A percentile compares a stretch with the other conserved stretches of the same genome.
These are phyloP conservation scores for Cryptotermes secundus DNA, from an alignment of 1,140 invertebrate species.

Conservation along the genomic window DNA sequence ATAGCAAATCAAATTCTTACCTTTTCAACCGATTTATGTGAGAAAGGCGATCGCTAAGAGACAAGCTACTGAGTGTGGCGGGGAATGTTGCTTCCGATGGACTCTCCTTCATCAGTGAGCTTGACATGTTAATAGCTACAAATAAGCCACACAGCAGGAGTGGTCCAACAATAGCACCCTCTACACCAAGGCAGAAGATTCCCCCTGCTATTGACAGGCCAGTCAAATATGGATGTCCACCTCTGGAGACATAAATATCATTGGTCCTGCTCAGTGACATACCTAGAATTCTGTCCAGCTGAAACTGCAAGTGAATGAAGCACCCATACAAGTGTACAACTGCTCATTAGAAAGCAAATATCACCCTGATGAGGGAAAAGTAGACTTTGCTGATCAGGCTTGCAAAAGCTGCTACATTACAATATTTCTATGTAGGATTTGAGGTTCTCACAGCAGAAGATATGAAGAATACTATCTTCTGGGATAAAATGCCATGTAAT, in stretches of 20 bases:
- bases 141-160: conserved; percentile 85
- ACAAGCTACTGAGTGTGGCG: not conserved
- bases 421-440: too few relatives aligned
- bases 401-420: too few relatives aligned
- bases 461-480: too few relatives aligned
- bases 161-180: conserved; percentile 96
- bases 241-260: conserved; percentile 52
- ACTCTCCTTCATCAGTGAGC: conserved; percentile 28
- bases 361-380: too few relatives aligned
- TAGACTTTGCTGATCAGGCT: too few relatives aligned
- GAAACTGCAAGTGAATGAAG: too few relatives aligned
- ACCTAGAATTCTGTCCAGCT: too few relatives aligned
- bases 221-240: conserved; percentile 97
- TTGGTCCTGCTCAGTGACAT: too few relatives aligned
- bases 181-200: conserved; percentile 93
- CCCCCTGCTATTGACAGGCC: conserved; percentile 97
- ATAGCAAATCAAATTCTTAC: not conserved
- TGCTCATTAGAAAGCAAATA: too few relatives aligned
- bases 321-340: too few relatives aligned
- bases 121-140: conserved; percentile 75
- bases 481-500: too few relatives aligned
- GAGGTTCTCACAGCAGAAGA: too few relatives aligned
- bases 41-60: not conserved
- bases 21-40: not conserved
- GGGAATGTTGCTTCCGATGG: conserved; percentile 8